These are phyloP conservation scores for Potamilus streckersoni DNA, from an alignment of 1,140 invertebrate genomes.

Conservation along the genomic window DNA sequence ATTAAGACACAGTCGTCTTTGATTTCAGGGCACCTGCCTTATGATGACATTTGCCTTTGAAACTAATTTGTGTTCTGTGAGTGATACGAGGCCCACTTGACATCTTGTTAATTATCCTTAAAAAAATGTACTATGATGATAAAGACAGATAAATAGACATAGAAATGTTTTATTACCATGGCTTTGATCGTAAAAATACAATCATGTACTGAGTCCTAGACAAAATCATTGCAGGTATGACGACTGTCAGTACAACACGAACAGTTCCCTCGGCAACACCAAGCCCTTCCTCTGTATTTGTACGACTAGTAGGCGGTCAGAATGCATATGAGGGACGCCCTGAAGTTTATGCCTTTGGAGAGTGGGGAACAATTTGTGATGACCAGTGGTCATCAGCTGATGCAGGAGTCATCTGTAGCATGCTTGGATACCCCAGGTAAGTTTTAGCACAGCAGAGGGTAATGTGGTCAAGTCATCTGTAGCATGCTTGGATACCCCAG, in stretches of 20 bases:
- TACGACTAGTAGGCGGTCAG: slow-evolving; percentile 22
- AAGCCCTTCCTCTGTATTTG: slow-evolving; percentile 8
- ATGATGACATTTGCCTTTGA: too few relatives aligned
- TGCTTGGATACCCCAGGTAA: slow-evolving; percentile 39
- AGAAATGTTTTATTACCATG: too few relatives aligned
- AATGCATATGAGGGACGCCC: slow-evolving; percentile 40
- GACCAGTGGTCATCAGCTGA: slow-evolving; percentile 47
- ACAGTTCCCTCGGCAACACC: slow-evolving; percentile 12
- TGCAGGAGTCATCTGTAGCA: slow-evolving; percentile 53
- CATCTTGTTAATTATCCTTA: too few relatives aligned
- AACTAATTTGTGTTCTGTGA: too few relatives aligned
- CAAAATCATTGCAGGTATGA: not conserved
- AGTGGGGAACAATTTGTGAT: slow-evolving; percentile 58
- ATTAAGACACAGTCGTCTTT: too few relatives aligned
- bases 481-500: slow-evolving; percentile 41
- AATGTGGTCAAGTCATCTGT: too few relatives aligned
- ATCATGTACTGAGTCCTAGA: too few relatives aligned
- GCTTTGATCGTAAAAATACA: too few relatives aligned
- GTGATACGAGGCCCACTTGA: too few relatives aligned
- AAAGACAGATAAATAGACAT: too few relatives aligned
- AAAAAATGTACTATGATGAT: too few relatives aligned
- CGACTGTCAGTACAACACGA: slow-evolving; percentile 6
- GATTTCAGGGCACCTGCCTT: too few relatives aligned
- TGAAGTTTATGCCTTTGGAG: slow-evolving; percentile 36
- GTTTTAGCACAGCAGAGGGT: not conserved